Percentiles rank a stretch among this genome's conserved stretches.
Conservation (phyloP, 2,797 vertebrate species). For the Okamejei kenojei region DNA sequence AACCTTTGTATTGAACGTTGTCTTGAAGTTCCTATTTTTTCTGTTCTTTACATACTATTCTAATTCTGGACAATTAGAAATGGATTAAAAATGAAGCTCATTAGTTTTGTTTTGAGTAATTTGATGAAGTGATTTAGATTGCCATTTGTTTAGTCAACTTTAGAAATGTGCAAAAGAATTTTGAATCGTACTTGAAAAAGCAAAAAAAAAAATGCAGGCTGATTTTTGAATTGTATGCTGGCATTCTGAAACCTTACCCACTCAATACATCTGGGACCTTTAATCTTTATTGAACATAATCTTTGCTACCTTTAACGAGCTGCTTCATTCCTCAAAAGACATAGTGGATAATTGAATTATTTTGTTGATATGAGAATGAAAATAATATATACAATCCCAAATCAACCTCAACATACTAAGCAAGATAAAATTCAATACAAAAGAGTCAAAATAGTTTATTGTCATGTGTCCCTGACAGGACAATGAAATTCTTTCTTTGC, state of each 20-base stretch:
- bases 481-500: no score
- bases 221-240: background rate
- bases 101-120: background rate
- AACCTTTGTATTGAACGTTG: background rate
- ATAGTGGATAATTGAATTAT: background rate
- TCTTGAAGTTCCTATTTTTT: background rate
- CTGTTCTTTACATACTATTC: background rate
- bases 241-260: background rate
- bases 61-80: conserved; percentile 9
- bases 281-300: no score
- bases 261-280: background rate
- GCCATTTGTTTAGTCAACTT: background rate
- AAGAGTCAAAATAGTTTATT: no score
- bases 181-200: background rate
- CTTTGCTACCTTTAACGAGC: background rate
- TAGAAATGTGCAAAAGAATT: background rate
- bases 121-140: background rate
- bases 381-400: background rate
- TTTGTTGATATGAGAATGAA: background rate
- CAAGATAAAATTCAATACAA: background rate
- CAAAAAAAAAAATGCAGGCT: no score
- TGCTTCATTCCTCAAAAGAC: background rate
- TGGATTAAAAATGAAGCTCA: background rate
- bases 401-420: background rate
- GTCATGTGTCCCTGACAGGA: no score